These are phyloP conservation scores for Pygocentrus nattereri DNA, from an alignment of 2,797 vertebrate species.

Conservation along the genomic window DNA sequence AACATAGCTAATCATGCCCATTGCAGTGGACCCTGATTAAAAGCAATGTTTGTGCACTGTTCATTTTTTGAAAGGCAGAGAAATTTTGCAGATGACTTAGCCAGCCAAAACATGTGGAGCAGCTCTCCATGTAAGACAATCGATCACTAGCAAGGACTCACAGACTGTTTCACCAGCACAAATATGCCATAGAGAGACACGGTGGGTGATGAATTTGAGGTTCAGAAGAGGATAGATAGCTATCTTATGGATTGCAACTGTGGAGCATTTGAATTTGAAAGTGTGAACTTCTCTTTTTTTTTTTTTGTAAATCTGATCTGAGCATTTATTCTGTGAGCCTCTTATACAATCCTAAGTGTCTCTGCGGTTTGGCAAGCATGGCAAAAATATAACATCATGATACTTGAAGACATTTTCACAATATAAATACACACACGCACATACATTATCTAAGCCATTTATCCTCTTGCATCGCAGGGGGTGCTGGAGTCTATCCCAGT, in stretches of 20 bases:
- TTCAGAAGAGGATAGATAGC: no score
- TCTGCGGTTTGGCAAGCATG: no score
- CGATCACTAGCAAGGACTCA: conserved; percentile 21
- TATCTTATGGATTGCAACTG: neutral
- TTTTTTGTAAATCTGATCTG: no score
- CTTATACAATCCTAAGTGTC: neutral
- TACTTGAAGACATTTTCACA: no score
- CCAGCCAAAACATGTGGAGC: conserved; percentile 23
- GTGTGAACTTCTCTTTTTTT: conserved; percentile 15
- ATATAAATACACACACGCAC: no score
- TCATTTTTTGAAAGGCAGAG: conserved; percentile 7
- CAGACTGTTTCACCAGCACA: conserved; percentile 6
- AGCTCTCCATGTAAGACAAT: conserved; percentile 7
- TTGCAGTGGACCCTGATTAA: neutral
- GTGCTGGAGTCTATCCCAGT: no score
- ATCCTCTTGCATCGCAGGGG: no score
- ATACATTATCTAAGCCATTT: no score
- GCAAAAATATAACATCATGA: no score
- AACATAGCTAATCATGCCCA: no score
- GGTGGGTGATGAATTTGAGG: conserved; percentile 15
- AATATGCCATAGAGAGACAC: conserved; percentile 17
- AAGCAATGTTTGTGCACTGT: neutral
- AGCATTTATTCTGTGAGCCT: neutral
- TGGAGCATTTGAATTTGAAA: neutral
- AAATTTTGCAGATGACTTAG: conserved; percentile 31